A percentile compares a stretch with the other conserved stretches of the same genome.
Evolutionary conservation across 1,140 invertebrate species (phyloP).

Genomic region (Achatina immaculata): DNA sequence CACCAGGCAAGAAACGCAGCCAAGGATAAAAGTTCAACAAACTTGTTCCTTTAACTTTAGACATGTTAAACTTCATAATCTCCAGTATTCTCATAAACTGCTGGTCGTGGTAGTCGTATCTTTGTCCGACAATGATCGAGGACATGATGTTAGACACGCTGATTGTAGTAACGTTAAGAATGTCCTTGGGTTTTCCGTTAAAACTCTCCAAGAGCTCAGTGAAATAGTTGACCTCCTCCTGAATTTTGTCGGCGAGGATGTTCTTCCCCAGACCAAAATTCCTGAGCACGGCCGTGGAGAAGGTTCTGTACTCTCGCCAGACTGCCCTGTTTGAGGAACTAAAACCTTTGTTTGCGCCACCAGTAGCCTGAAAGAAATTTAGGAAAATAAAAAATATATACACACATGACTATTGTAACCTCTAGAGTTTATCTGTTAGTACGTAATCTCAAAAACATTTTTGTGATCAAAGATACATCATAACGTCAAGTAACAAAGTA

Average conservation of each 20-base stretch:
- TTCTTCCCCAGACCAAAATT: neutral
- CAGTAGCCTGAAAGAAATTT: neutral
- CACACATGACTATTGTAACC: too few relatives aligned
- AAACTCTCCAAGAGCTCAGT: neutral
- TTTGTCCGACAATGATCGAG: neutral
- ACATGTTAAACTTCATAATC: neutral
- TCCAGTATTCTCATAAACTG: neutral
- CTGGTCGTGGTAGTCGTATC: neutral
- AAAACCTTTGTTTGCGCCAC: neutral
- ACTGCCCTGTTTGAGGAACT: neutral
- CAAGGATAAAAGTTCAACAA: conserved; percentile 9
- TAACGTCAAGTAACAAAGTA: too few relatives aligned
- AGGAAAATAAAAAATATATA: neutral
- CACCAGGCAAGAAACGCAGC: neutral
- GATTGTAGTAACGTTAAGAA: neutral
- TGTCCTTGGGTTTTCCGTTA: conserved; percentile 8
- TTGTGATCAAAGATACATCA: too few relatives aligned
- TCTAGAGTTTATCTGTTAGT: too few relatives aligned
- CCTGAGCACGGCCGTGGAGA: neutral
- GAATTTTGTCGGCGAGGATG: conserved; percentile 2
- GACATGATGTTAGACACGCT: neutral
- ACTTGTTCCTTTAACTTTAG: neutral
- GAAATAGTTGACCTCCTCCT: neutral
- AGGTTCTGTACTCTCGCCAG: conserved; percentile 17
- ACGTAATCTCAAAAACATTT: too few relatives aligned